Conservation (phyloP, 2,888 invertebrate species). For the Eudemis profundana region DNA sequence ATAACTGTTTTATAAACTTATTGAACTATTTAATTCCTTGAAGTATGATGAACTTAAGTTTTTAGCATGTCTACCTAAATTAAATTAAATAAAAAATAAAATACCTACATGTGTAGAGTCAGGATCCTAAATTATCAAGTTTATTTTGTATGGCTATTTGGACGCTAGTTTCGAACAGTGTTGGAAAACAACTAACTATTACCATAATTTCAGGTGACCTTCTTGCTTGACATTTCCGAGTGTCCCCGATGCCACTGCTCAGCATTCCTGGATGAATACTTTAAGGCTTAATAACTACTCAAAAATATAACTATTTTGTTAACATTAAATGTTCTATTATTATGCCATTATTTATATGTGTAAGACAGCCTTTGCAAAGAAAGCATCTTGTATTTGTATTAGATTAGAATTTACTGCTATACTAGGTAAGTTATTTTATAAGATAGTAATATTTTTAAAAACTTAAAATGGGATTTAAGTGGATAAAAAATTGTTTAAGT, state of each 20-base stretch:
- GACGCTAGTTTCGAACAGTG: too few relatives aligned
- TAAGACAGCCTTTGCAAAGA: neutral
- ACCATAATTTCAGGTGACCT: slow-evolving; percentile 73
- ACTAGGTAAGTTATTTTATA: neutral
- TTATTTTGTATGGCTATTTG: too few relatives aligned
- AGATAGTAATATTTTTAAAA: slow-evolving; percentile 15
- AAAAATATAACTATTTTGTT: slow-evolving; percentile 23
- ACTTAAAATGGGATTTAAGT: slow-evolving; percentile 35
- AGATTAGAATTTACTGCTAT: slow-evolving; percentile 1
- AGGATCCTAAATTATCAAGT: too few relatives aligned
- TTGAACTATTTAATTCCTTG: too few relatives aligned
- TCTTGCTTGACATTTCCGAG: slow-evolving; percentile 77
- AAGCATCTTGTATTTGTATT: neutral
- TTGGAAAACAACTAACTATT: neutral
- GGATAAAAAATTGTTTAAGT: slow-evolving; percentile 21
- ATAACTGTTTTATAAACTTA: too few relatives aligned
- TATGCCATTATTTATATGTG: slow-evolving; percentile 9
- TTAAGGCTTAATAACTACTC: slow-evolving; percentile 46
- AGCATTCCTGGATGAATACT: slow-evolving; percentile 72
- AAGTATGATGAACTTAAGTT: too few relatives aligned
- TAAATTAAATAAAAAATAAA: too few relatives aligned
- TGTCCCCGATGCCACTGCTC: slow-evolving; percentile 80
- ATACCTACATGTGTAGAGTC: too few relatives aligned
- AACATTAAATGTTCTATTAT: slow-evolving; percentile 23
- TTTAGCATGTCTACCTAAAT: too few relatives aligned